Base-by-base conservation (phyloP, 2,113 vertebrate genomes). In the Petaurus breviceps region DNA sequence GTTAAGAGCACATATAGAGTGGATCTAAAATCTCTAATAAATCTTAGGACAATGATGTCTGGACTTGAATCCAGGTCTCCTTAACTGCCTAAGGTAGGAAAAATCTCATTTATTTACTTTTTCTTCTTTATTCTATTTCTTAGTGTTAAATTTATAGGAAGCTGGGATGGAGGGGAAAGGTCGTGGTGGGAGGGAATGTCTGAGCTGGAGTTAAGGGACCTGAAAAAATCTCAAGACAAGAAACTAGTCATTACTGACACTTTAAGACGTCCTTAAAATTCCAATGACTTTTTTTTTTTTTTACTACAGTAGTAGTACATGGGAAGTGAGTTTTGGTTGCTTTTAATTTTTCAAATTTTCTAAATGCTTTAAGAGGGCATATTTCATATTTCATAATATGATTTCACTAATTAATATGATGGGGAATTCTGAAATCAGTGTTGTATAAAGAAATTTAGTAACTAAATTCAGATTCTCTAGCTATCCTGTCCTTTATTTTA, bases 201-300 rank as follows among this genome's bases (percentile, higher is more conserved):
- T 49, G 47, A 49, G 47, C 4, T 49, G 47, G 47, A 49, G 47
- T 49, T 49, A 49, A 49, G 47, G 4, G 47, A 49, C 47, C 47
- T 49, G 84, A 5, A 43, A 89, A 47, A 89, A 97, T 90, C 95
- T 90, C 84, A 91, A 98, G 92, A 97, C 97, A 97, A 98, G 97
- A 98, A 98, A 98, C 98, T 98, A 98, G 97, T 98, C 97, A 98
- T 97, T 97, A 93, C 96, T 97, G 97, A 98, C 98, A 97, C 95
- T 96, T 93, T 97, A 98, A 97, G 98, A 98, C 61, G 89, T 98
- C 98, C 96, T 97, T 97, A 95, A 97, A 98, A 98, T 98, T 98
- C 98, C 97, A 97, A 94, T 16, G 96, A 96, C 97, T 98, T 77
- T 25, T 55, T 54, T 4, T 55, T 98, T 97, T 94, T 97, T 97